These are phyloP conservation scores for Mola mola DNA, from an alignment of 2,113 vertebrate genomes.

Conservation along the genomic window DNA sequence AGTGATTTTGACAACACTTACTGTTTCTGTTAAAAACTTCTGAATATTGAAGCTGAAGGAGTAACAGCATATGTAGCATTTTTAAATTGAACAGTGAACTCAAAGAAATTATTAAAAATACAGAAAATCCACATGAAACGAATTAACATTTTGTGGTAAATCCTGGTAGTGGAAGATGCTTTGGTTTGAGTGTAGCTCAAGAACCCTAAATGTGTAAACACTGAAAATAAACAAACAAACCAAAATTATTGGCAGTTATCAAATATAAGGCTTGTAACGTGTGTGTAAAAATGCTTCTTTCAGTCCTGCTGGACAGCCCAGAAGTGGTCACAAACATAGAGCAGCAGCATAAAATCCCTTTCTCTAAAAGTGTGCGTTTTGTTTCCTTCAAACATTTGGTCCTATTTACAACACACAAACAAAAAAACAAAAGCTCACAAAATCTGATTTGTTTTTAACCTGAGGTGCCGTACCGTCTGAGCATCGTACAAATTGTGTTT, in stretches of 20 bases:
- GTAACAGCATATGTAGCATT: background rate
- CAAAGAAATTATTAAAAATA: background rate
- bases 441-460: background rate
- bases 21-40: too few relatives aligned
- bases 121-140: background rate
- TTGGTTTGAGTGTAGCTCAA: conserved; percentile 5
- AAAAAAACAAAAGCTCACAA: background rate
- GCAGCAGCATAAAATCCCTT: too few relatives aligned
- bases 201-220: too few relatives aligned
- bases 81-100: background rate
- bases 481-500: too few relatives aligned
- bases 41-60: background rate
- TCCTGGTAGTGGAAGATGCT: conserved; percentile 9
- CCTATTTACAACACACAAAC: background rate
- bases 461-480: background rate
- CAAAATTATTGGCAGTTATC: background rate
- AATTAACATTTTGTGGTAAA: background rate
- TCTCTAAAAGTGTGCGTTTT: too few relatives aligned
- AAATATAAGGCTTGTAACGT: conserved; percentile 31
- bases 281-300: conserved; percentile 33
- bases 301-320: too few relatives aligned
- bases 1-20: too few relatives aligned
- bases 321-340: too few relatives aligned
- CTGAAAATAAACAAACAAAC: too few relatives aligned
- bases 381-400: too few relatives aligned